Base-by-base conservation (phyloP, 1,140 invertebrate genomes). In the Lamellibrachia luymesi region DNA sequence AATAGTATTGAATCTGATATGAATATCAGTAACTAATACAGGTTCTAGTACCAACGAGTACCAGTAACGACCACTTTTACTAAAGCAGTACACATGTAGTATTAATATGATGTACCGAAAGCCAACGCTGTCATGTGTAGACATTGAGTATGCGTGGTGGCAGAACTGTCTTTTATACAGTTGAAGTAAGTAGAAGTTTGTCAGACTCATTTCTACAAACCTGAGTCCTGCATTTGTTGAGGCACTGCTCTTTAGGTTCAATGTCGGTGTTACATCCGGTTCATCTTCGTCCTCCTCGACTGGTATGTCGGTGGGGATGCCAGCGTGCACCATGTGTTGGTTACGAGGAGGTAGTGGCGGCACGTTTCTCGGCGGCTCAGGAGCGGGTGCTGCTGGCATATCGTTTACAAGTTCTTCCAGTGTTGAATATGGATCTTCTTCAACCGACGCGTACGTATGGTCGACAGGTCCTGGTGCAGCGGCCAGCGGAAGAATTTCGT, bases 291-390 rank as follows among this genome's bases (percentile, higher is more conserved):
- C 8, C 10, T 8, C 49, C 51, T 52, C 27, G 27, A 64, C 92
- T 2, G 17, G 50, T 22, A 50, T 8, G 92, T 52, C 50, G 92
- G 2, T 51, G 92, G 51, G 92, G 50, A 51, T 17, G 50, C 17
- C 50, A n/a, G 51, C 50, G 5, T 25, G 92, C 92, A 92, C 22
- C 50, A 64, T 51, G 64, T 80, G 64, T 22, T 80, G 64, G 64
- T 80, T 91, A 4, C 91, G 49, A 91, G 91, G 91, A 91, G 91
- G 91, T 51, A 91, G 91, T 4, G 91, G 91, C 49, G 91, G 91
- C 49, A 51, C 91, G 2, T 91, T 50, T 10, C 6, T 22, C 4
- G 64, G 64, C 64, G 64, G 64, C 13, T 80, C 64, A 4, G 64
- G 64, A 2, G 64, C 64, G 13, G 13, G 4, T 80, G 64, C 25